These are phyloP conservation scores for Manis javanica DNA, from an alignment of 2,797 vertebrate species.

Conservation along the genomic window DNA sequence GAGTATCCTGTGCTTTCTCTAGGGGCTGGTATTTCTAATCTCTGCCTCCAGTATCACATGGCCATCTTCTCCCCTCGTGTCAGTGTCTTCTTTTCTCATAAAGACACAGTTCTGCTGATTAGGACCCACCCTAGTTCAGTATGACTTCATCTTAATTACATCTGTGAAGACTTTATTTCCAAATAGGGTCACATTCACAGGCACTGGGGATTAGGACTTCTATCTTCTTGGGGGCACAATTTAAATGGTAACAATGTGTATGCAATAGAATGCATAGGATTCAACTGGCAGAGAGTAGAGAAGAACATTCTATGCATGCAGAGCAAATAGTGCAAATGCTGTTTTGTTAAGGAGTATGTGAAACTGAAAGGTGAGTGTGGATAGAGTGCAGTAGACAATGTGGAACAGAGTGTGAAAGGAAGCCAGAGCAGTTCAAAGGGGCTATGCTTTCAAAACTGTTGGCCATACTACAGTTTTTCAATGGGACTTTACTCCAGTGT, in stretches of 20 bases:
- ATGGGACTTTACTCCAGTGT: neutral
- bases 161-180: neutral
- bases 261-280: neutral
- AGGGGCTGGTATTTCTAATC: no score
- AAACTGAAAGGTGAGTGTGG: neutral
- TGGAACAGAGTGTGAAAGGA: neutral
- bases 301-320: neutral
- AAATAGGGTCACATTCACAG: neutral
- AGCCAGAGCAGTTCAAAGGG: neutral
- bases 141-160: neutral
- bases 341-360: neutral
- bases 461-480: neutral
- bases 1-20: neutral
- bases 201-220: neutral
- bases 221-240: neutral
- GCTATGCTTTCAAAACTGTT: neutral
- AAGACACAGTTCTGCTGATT: neutral
- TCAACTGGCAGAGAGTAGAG: neutral
- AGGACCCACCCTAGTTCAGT: neutral
- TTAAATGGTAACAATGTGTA: neutral
- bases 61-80: accelerated
- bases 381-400: no score
- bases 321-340: neutral
- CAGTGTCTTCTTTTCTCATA: neutral
- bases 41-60: accelerated